Evolutionary conservation across 2,113 vertebrate species (phyloP).

Genomic region (Tringa solitaria): DNA sequence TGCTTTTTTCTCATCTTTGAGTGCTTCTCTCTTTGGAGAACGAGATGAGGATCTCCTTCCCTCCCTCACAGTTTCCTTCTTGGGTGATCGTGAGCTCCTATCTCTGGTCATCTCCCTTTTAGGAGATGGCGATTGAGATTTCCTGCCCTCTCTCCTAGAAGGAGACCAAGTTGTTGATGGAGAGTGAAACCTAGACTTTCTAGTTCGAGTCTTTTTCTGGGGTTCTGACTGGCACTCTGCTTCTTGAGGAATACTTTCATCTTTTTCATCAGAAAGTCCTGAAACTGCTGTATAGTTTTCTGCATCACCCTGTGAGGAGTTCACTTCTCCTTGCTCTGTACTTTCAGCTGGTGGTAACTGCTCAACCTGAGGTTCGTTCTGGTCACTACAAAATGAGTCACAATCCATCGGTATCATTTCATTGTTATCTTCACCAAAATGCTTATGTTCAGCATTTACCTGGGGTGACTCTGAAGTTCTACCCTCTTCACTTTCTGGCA

Average conservation of each 20-base stretch:
- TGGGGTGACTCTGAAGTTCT: not conserved
- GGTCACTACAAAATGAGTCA: constrained; percentile 85
- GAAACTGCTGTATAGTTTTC: constrained; percentile 13
- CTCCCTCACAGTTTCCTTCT: constrained; percentile 56
- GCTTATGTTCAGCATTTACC: constrained; percentile 39
- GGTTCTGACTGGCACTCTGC: constrained; percentile 51
- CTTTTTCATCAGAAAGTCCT: constrained; percentile 45
- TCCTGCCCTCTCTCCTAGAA: constrained; percentile 74
- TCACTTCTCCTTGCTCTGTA: constrained; percentile 19
- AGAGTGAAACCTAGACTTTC: constrained; percentile 93
- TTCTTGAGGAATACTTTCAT: constrained; percentile 35
- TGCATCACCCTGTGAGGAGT: not conserved
- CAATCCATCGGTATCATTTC: constrained; percentile 91
- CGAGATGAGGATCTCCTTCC: constrained; percentile 60
- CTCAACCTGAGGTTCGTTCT: constrained; percentile 69
- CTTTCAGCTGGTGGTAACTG: constrained; percentile 27
- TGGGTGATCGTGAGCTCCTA: constrained; percentile 73
- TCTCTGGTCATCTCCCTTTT: constrained; percentile 77
- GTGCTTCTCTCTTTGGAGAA: constrained; percentile 65
- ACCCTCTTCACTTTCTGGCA: constrained; percentile 10
- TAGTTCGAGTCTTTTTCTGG: constrained; percentile 73
- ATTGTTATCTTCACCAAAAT: constrained; percentile 80
- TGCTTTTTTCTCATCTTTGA: constrained; percentile 62
- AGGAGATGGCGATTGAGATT: constrained; percentile 74
- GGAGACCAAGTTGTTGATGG: constrained; percentile 93